Percentiles rank a stretch among this genome's conserved stretches.
These are phyloP conservation scores for Xenopus borealis DNA, from an alignment of 2,113 vertebrate genomes.

Conservation along the genomic window DNA sequence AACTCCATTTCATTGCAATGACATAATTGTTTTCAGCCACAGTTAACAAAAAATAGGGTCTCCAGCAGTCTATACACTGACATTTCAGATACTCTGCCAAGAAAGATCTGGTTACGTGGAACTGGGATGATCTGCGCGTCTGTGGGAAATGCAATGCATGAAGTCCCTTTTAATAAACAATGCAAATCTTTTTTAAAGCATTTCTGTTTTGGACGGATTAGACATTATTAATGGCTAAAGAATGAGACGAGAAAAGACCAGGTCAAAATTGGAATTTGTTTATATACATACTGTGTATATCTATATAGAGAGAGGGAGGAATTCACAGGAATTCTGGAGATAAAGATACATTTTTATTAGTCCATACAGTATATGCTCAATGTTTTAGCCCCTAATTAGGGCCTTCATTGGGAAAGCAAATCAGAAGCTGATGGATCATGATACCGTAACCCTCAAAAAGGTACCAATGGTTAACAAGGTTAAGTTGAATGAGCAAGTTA, in stretches of 20 bases:
- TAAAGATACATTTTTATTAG: too few relatives aligned
- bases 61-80: slow-evolving; percentile 3
- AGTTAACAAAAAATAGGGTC: background rate
- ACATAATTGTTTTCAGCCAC: slow-evolving; percentile 37
- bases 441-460: too few relatives aligned
- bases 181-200: background rate
- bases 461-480: too few relatives aligned
- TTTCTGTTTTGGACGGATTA: background rate
- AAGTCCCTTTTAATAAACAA: background rate
- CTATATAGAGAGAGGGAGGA: too few relatives aligned
- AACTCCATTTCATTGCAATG: slow-evolving; percentile 24
- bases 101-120: slow-evolving; percentile 5
- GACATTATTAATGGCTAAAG: background rate
- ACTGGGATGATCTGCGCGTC: background rate
- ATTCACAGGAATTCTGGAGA: too few relatives aligned
- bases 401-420: too few relatives aligned
- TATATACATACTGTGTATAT: too few relatives aligned
- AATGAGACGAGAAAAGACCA: background rate
- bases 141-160: slow-evolving; percentile 11
- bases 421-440: too few relatives aligned
- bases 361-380: too few relatives aligned
- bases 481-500: too few relatives aligned
- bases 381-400: too few relatives aligned
- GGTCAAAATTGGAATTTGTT: too few relatives aligned
- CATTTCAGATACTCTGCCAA: slow-evolving; percentile 23